Conservation (phyloP, 2,113 vertebrate species). For the Sisor rabdophorus region DNA sequence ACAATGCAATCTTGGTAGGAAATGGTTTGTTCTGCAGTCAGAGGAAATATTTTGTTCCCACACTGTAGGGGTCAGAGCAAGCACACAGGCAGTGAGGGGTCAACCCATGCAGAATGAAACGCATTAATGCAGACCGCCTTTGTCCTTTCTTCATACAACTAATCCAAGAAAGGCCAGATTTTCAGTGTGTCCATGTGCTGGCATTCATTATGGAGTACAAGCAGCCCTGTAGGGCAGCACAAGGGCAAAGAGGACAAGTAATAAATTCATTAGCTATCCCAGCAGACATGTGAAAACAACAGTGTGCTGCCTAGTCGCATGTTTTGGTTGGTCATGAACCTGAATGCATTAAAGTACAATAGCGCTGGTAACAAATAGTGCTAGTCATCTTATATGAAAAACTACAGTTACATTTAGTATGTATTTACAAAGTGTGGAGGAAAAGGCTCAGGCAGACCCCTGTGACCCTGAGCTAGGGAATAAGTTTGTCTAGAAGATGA, state of each 20-base stretch:
- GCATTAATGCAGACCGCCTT: slow-evolving; percentile 13
- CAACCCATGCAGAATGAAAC: background rate
- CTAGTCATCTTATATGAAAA: no score
- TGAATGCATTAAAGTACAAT: background rate
- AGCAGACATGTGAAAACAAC: background rate
- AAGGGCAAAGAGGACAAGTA: slow-evolving; percentile 23
- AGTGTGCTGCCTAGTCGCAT: background rate
- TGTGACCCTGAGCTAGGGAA: no score
- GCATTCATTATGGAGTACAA: slow-evolving; percentile 14
- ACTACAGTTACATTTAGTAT: no score
- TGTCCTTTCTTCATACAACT: slow-evolving; percentile 11
- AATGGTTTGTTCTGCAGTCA: slow-evolving; percentile 60
- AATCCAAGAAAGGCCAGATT: slow-evolving; percentile 1
- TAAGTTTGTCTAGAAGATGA: no score
- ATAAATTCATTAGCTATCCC: slow-evolving; percentile 7
- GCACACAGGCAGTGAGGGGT: slow-evolving; percentile 31
- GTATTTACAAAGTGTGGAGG: no score
- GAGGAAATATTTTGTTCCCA: slow-evolving; percentile 72
- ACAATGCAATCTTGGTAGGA: slow-evolving; percentile 64
- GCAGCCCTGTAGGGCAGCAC: background rate
- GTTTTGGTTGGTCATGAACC: background rate
- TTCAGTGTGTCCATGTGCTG: background rate
- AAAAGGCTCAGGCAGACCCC: no score
- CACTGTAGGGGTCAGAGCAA: slow-evolving; percentile 59
- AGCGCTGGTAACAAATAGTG: no score